phyloP scores from a whole-genome alignment of 2,888 invertebrate genomes.

The Leptopilina drosophilae region DNA sequence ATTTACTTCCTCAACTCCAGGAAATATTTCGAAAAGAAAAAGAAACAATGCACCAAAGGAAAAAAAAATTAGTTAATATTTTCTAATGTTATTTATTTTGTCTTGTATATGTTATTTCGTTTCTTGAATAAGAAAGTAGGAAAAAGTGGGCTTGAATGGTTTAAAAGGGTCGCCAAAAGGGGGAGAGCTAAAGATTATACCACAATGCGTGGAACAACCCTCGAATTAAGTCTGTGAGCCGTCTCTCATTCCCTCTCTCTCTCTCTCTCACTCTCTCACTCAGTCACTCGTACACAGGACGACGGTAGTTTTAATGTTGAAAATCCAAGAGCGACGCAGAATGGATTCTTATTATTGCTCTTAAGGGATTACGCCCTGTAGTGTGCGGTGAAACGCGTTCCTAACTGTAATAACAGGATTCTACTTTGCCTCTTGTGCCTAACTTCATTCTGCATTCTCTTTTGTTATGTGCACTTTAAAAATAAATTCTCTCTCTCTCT shows the following conservation, averaged over 20 bases:
- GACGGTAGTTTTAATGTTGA: conserved; percentile 58
- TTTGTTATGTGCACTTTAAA: conserved; percentile 15
- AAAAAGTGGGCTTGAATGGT: conserved; percentile 54
- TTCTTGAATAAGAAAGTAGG: conserved; percentile 36
- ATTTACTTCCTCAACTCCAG: no score
- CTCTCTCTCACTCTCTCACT: no score
- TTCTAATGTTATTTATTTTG: conserved; percentile 9
- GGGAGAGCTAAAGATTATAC: conserved; percentile 58
- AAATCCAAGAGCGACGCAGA: conserved; percentile 61
- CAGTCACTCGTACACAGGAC: conserved; percentile 45
- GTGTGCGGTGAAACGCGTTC: conserved; percentile 69
- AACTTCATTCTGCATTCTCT: conserved; percentile 32
- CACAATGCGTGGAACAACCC: conserved; percentile 59
- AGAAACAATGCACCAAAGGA: neutral
- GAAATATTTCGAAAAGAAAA: neutral
- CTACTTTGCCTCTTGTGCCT: conserved; percentile 57
- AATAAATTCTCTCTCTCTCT: neutral
- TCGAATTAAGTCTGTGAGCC: conserved; percentile 56
- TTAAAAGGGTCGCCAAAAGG: conserved; percentile 58
- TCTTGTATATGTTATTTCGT: conserved; percentile 27
- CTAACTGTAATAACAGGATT: conserved; percentile 72
- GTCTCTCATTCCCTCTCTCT: conserved; percentile 38
- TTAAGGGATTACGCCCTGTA: conserved; percentile 75
- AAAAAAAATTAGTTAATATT: neutral
- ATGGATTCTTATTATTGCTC: conserved; percentile 77